These are phyloP conservation scores for Drosophila fungiperda DNA, from an alignment of 2,888 invertebrate genomes.

Conservation along the genomic window DNA sequence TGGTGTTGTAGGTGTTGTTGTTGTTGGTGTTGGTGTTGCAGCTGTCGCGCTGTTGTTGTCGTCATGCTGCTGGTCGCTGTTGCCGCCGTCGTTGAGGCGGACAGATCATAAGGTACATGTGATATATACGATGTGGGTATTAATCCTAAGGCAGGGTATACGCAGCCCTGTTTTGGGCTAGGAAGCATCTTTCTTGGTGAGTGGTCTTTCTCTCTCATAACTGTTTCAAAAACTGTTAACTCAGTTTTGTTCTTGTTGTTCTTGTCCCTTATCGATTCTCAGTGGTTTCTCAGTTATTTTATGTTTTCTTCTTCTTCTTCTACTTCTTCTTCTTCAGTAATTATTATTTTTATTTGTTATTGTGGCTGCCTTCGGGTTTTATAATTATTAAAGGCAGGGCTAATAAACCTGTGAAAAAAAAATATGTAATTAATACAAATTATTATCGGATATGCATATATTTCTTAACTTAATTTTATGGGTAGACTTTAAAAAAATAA, in stretches of 20 bases:
- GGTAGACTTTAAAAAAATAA: no score
- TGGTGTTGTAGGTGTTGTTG: conserved; percentile 54
- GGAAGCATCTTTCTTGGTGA: conserved; percentile 94
- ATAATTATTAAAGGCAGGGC: conserved; percentile 17
- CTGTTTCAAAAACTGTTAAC: conserved; percentile 81
- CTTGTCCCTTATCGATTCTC: not conserved
- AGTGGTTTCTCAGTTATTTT: not conserved
- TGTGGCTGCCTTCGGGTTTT: conserved; percentile 39
- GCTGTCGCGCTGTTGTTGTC: conserved; percentile 50
- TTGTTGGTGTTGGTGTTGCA: conserved; percentile 45
- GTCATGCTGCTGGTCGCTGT: conserved; percentile 86
- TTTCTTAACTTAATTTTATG: not conserved
- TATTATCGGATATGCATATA: not conserved
- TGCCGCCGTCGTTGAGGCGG: conserved; percentile 79
- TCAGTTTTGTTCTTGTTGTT: conserved; percentile 6
- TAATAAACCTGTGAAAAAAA: conserved; percentile 44
- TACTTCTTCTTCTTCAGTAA: not conserved
- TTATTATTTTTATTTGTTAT: conserved; percentile 10
- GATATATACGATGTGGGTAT: conserved; percentile 86
- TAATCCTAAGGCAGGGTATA: conserved; percentile 88
- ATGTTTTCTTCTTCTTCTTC: not conserved
- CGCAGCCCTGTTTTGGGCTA: conserved; percentile 91
- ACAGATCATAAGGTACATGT: conserved; percentile 90
- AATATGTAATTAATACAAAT: not conserved
- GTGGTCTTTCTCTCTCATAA: conserved; percentile 96